Conservation (phyloP, 2,797 vertebrate species). For the Iguana delicatissima region DNA sequence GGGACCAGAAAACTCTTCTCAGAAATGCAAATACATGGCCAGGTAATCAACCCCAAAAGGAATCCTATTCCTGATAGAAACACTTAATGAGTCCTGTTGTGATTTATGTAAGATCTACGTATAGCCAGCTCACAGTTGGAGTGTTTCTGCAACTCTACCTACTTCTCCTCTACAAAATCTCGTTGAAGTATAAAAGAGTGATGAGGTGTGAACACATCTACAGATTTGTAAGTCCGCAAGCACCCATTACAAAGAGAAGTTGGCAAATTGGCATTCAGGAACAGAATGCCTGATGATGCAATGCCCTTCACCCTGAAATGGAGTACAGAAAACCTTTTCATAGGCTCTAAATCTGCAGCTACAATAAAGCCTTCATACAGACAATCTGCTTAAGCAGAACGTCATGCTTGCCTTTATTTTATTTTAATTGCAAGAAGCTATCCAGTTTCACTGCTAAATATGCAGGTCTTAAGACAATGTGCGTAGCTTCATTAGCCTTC, state of each 20-base stretch:
- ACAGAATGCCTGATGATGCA: slow-evolving; percentile 80
- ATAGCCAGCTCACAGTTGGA: not conserved
- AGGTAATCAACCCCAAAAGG: not conserved
- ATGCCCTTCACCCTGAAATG: slow-evolving; percentile 77
- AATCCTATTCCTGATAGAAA: not conserved
- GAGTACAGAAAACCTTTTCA: slow-evolving; percentile 85
- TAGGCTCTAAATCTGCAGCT: slow-evolving; percentile 79
- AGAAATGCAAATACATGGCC: not conserved
- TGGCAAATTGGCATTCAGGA: slow-evolving; percentile 75
- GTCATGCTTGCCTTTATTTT: slow-evolving; percentile 77
- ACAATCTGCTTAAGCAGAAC: slow-evolving; percentile 77
- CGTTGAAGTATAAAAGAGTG: slow-evolving; percentile 64
- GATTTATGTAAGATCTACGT: not conserved
- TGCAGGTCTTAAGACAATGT: slow-evolving; percentile 65
- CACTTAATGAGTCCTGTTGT: not conserved
- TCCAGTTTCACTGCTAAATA: slow-evolving; percentile 66
- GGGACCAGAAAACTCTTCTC: not conserved
- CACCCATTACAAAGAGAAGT: slow-evolving; percentile 71
- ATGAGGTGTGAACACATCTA: slow-evolving; percentile 76
- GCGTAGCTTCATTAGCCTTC: slow-evolving; percentile 64
- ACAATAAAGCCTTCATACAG: slow-evolving; percentile 79
- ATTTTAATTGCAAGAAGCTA: slow-evolving; percentile 75
- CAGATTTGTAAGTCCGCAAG: slow-evolving; percentile 74
- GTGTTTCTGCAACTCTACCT: not conserved
- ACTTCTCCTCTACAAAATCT: not conserved